phyloP scores from a whole-genome alignment of 1,140 invertebrate genomes.

The Brachionus rotundiformis region DNA sequence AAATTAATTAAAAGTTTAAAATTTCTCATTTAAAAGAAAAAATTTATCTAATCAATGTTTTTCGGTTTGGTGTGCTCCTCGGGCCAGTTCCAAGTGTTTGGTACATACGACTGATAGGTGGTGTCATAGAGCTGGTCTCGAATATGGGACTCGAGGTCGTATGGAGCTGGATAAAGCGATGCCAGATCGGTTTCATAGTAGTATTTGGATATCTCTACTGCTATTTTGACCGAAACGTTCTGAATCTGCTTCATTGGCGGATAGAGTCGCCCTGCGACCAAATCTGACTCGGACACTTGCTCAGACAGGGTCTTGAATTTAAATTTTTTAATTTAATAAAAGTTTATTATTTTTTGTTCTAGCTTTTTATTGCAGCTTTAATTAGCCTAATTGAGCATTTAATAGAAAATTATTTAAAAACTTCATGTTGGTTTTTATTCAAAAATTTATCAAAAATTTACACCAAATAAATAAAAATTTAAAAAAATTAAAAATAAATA shows the following conservation, averaged over 20 bases:
- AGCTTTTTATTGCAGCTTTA: no score
- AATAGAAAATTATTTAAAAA: no score
- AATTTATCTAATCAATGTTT: background rate
- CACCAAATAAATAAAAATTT: no score
- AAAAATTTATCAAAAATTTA: no score
- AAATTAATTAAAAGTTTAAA: no score
- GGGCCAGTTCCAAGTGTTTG: conserved; percentile 66
- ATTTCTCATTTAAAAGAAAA: background rate
- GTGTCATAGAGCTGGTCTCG: conserved; percentile 65
- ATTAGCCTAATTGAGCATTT: no score
- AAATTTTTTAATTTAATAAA: no score
- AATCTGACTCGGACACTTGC: conserved; percentile 78
- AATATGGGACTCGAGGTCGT: conserved; percentile 60
- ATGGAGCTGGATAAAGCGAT: conserved; percentile 61
- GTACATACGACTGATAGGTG: conserved; percentile 66
- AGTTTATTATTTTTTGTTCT: no score
- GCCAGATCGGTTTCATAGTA: conserved; percentile 75
- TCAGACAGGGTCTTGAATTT: conserved; percentile 73
- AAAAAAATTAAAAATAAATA: no score
- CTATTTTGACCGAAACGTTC: conserved; percentile 84
- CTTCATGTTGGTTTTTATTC: no score
- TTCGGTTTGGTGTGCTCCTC: conserved; percentile 30
- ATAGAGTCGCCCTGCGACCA: conserved; percentile 85
- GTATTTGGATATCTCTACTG: conserved; percentile 78
- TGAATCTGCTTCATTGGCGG: conserved; percentile 85